phyloP scores from a whole-genome alignment of 2,797 vertebrate genomes.

The Pseudotriccus pelzelni region DNA sequence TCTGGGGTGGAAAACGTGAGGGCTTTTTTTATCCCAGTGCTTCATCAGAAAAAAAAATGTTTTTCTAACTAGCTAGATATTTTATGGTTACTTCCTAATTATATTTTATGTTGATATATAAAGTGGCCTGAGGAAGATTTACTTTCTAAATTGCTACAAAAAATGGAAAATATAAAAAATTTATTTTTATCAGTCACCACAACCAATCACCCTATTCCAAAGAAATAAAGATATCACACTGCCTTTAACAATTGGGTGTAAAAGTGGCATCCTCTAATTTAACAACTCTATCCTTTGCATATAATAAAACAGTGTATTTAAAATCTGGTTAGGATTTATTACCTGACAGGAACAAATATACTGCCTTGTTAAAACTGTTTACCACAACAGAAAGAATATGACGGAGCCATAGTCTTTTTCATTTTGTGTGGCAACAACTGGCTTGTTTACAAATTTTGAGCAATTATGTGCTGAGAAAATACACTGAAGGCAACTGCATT shows the following conservation, averaged over 20 bases:
- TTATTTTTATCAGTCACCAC: not conserved
- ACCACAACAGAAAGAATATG: not conserved
- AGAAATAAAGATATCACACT: not conserved
- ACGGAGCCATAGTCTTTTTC: not conserved
- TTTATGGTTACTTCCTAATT: not conserved
- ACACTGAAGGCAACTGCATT: not conserved
- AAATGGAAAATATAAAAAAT: not conserved
- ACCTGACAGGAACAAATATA: conserved; percentile 1
- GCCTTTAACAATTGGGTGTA: not conserved
- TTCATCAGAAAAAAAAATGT: not conserved
- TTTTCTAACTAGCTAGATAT: not conserved
- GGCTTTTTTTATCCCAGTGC: fast-evolving
- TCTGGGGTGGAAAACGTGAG: fast-evolving
- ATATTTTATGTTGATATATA: not conserved
- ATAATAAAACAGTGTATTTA: not conserved
- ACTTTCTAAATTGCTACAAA: not conserved
- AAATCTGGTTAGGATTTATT: not conserved
- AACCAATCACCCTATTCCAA: not conserved
- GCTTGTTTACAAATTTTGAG: conserved; percentile 23
- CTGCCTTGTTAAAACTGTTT: not conserved
- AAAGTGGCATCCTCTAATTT: not conserved
- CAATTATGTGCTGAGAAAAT: not conserved
- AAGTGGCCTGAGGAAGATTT: not conserved
- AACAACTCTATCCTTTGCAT: not conserved
- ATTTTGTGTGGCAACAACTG: not conserved